Evolutionary conservation across 2,797 vertebrate genomes (phyloP), one percentile per base, ranked within the genome.

Genomic region (Coreius guichenoti): DNA sequence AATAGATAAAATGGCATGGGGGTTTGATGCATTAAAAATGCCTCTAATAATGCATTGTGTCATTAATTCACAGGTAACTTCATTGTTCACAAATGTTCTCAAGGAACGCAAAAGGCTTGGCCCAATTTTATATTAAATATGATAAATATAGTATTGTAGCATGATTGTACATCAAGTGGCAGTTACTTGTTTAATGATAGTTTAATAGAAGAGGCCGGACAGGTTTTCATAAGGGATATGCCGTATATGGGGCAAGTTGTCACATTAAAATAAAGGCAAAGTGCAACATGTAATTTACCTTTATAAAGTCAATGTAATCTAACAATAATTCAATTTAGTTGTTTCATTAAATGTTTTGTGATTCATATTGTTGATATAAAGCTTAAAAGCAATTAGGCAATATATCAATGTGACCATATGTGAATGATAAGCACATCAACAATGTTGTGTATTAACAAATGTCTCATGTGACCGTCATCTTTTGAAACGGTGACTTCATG

Each of bases 401-500:
- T 73, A 19, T 12, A 51, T 26, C n/a, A 61, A 6, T 4, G 12
- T 2, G 49, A 21, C 9, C 47, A 51, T 21, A 51, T 51, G 17
- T 33, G 19, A 33, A 12, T n/a, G 8, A 70, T 14, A 43, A 70
- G 21, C 36, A 43, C 21, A 43, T 43, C 21, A 17, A 0, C 26
- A 33, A 4, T 19, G 63, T 58, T 58, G 3, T 58, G 11, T 26
- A 13, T 12, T 13, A 26, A 13, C 56, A 26, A 26, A 43, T 43
- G 39, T 43, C 8, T 43, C 17, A 80, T 31, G 61, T 31, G 77
- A 67, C 56, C 9, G 4, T n/a, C 26, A 23, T 16, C 33, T 31
- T 51, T 45, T 23, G n/a, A 83, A 69, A 45, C 13, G 7, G 4
- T 93, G 90, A 92, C 87, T 88, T 92, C 89, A 92, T 88, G 65